Base-by-base conservation (phyloP, 1,140 invertebrate species). In the Ruditapes philippinarum region DNA sequence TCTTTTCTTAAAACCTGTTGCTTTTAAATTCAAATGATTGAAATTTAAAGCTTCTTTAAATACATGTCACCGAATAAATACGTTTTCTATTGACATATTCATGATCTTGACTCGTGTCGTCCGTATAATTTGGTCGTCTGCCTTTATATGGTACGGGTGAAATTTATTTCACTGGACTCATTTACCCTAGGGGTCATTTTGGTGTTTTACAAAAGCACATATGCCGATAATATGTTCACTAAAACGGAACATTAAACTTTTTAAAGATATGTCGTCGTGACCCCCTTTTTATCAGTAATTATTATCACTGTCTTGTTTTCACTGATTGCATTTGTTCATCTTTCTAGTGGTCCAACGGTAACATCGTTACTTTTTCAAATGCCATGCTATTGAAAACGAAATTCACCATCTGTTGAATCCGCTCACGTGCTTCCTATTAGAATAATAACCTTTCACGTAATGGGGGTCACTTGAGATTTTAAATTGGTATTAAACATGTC, bases 361-460 rank as follows among this genome's bases (percentile, higher is more conserved):
- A 57, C 25, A 31, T 81, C 22, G 42, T 62, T 81, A 14, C 74
- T 81, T 54, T n/a, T 31, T 42, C 79, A 81, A 65, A 38, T 81
- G 79, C 45, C 79, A 81, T 25, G 54, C n/a, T 28, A 36, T 45
- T 62, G 25, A 62, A 65, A 81, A 65, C 36, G 60, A 65, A n/a
- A 65, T n/a, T 5, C 25, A 49, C 83, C 83, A 86, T 86, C 83
- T 86, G 83, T 70, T 86, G 70, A 42, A n/a, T 57, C 19, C 9
- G 62, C 62, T 68, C 81, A 70, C 81, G 81, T 84, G 81, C 38
- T 49, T 49, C 25, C 62, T 40, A 84, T 84, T 54, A 62, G 0
- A 62, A 49, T 70, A 49, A 84, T 73, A 51, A 86, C 83, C 81
- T 62, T 86, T 86, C 83, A 86, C 83, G 83, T 76, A 86, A 86